Conservation (phyloP, 2,888 invertebrate genomes). For the Diarsia mendica region DNA sequence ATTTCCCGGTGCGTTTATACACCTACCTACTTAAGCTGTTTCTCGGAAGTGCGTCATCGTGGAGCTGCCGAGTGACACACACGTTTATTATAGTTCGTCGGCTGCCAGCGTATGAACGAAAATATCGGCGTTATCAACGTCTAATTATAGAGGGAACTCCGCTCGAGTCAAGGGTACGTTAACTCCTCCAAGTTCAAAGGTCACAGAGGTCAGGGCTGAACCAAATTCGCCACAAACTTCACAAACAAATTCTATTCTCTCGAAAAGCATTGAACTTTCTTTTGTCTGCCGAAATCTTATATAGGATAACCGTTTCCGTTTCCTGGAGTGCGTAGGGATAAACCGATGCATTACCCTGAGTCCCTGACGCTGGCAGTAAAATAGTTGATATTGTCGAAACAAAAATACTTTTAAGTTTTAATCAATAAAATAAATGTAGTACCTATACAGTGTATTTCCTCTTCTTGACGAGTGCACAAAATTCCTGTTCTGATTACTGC, state of each 20-base stretch:
- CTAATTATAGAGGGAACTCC: slow-evolving; percentile 86
- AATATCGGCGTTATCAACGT: slow-evolving; percentile 80
- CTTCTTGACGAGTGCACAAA: slow-evolving; percentile 18
- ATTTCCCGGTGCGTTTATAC: slow-evolving; percentile 44
- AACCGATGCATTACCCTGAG: neutral
- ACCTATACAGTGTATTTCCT: slow-evolving; percentile 1
- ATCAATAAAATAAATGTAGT: neutral
- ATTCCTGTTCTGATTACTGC: slow-evolving; percentile 59
- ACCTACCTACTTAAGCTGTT: slow-evolving; percentile 27
- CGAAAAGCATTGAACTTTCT: slow-evolving; percentile 57
- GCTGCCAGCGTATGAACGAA: slow-evolving; percentile 69
- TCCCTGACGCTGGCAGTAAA: neutral
- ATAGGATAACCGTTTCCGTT: slow-evolving; percentile 26
- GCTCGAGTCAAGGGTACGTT: slow-evolving; percentile 88
- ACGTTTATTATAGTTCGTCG: slow-evolving; percentile 54
- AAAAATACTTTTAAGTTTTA: neutral
- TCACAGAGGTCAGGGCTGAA: slow-evolving; percentile 83
- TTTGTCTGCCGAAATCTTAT: slow-evolving; percentile 46
- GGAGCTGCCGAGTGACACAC: slow-evolving; percentile 57
- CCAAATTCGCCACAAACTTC: slow-evolving; percentile 66
- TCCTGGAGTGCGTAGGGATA: slow-evolving; percentile 9
- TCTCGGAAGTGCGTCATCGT: slow-evolving; percentile 57
- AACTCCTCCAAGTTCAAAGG: slow-evolving; percentile 88
- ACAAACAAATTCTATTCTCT: slow-evolving; percentile 61
- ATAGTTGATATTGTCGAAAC: neutral